Conservation (phyloP, 2,888 invertebrate species). For the Agrotis segetum region DNA sequence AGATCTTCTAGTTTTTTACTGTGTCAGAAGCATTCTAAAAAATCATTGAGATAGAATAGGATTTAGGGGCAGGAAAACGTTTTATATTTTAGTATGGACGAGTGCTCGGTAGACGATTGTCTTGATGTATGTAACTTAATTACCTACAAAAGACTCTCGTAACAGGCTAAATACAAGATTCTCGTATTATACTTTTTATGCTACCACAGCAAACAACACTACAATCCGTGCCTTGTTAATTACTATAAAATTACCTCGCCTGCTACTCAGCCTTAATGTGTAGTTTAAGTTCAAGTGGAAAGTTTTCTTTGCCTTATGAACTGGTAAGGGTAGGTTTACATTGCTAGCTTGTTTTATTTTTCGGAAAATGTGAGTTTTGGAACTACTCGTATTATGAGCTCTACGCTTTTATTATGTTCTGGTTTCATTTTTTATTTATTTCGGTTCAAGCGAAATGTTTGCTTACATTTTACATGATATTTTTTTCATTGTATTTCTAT, state of each 20-base stretch:
- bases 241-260: slow-evolving; percentile 66
- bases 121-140: no score
- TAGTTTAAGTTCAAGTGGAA: slow-evolving; percentile 56
- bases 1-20: no score
- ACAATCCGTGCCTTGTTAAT: slow-evolving; percentile 68
- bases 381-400: background rate
- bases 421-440: background rate
- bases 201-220: slow-evolving; percentile 8
- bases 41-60: no score
- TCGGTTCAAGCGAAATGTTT: no score
- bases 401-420: slow-evolving; percentile 2
- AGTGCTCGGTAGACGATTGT: no score
- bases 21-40: no score
- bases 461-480: background rate
- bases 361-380: background rate
- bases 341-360: background rate
- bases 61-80: no score
- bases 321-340: slow-evolving; percentile 36
- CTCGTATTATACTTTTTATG: slow-evolving; percentile 6
- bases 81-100: no score
- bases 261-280: slow-evolving; percentile 50
- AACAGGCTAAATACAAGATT: slow-evolving; percentile 33
- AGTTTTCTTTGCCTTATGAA: slow-evolving; percentile 55
- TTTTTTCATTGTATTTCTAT: no score
- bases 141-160: slow-evolving; percentile 20